phyloP scores from a whole-genome alignment of 2,888 invertebrate genomes.

The Aricia artaxerxes region DNA sequence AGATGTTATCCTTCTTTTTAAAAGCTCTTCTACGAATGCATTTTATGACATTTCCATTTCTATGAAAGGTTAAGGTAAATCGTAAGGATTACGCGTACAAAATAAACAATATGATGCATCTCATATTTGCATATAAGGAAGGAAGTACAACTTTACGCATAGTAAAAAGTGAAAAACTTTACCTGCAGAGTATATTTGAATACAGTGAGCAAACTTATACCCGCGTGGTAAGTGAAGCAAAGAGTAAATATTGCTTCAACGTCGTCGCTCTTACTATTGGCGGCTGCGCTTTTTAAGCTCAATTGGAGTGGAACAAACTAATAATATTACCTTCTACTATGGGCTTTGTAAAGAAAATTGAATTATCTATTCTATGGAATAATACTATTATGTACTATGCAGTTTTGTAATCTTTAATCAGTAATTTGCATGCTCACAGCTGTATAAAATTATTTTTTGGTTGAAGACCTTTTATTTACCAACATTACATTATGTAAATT shows the following conservation, averaged over 20 bases:
- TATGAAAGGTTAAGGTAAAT: neutral
- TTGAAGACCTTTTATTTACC: neutral
- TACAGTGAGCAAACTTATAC: neutral
- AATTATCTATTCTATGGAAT: neutral
- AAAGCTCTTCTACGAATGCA: neutral
- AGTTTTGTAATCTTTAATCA: slow-evolving; percentile 2
- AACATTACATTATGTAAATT: neutral
- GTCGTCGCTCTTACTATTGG: neutral
- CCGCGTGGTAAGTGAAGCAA: slow-evolving; percentile 6
- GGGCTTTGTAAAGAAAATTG: neutral
- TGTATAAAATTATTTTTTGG: neutral
- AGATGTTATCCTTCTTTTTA: neutral
- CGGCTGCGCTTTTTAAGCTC: slow-evolving; percentile 14
- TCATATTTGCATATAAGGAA: slow-evolving; percentile 12
- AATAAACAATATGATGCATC: neutral
- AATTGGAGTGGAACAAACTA: slow-evolving; percentile 25
- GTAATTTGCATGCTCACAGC: neutral
- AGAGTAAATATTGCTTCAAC: slow-evolving; percentile 16
- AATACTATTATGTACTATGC: neutral
- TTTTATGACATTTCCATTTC: neutral
- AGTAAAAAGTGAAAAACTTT: slow-evolving; percentile 19
- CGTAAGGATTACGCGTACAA: neutral
- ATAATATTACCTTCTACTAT: neutral
- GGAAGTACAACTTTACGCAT: slow-evolving; percentile 8
- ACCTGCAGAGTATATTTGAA: neutral